Evolutionary conservation across 2,888 invertebrate species (phyloP).

Genomic region (Tinea semifulvella): DNA sequence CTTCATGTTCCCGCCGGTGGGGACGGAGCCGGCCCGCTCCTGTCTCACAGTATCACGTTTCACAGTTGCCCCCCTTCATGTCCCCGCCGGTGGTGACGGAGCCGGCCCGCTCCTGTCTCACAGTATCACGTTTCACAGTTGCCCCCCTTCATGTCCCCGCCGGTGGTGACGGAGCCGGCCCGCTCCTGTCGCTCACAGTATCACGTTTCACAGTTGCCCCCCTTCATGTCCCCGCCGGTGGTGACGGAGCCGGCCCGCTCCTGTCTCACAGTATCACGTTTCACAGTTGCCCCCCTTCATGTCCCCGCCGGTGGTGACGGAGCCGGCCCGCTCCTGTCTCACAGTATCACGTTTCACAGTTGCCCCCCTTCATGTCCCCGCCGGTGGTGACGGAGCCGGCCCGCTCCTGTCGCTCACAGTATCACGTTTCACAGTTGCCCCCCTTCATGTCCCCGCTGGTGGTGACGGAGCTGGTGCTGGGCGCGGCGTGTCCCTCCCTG

Average conservation of each 20-base stretch:
- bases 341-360: conserved; percentile 48
- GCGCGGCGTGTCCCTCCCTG: conserved; percentile 73
- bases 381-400: conserved; percentile 78
- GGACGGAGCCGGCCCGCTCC: no score
- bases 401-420: no score
- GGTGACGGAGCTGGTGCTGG: conserved; percentile 79
- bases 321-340: no score
- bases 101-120: no score
- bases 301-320: conserved; percentile 80
- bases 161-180: conserved; percentile 78
- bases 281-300: conserved; percentile 83
- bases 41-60: no score
- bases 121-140: conserved; percentile 62
- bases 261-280: no score
- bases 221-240: conserved; percentile 85
- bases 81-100: conserved; percentile 81
- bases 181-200: no score
- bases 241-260: conserved; percentile 80
- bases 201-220: conserved; percentile 72
- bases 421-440: conserved; percentile 70
- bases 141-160: conserved; percentile 88
- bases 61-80: conserved; percentile 84
- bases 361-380: conserved; percentile 90
- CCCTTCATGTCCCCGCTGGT: conserved; percentile 87
- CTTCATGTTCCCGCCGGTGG: no score